Conservation (phyloP, 2,888 invertebrate species). For the Omphaloscelis lunosa region DNA sequence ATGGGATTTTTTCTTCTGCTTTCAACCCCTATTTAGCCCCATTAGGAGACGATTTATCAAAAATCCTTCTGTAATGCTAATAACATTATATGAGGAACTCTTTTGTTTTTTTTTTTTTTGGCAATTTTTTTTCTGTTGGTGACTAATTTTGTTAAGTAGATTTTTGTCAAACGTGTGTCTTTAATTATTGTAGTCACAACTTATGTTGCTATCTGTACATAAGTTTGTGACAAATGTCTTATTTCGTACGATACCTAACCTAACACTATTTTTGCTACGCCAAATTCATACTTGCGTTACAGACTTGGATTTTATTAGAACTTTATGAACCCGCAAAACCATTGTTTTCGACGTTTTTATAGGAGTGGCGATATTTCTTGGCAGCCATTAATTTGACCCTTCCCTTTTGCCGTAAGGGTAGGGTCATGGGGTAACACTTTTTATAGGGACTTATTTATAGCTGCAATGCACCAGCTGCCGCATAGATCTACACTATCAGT, state of each 20-base stretch:
- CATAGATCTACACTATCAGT: constrained; percentile 35
- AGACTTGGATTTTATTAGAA: neutral
- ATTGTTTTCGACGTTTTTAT: constrained; percentile 51
- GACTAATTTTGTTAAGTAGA: no score
- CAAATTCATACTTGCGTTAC: neutral
- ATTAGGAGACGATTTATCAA: no score
- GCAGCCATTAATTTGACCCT: constrained; percentile 59
- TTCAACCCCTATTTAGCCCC: no score
- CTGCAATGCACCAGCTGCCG: constrained; percentile 45
- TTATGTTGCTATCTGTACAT: neutral
- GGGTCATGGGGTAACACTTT: constrained; percentile 42
- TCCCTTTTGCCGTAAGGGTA: constrained; percentile 18
- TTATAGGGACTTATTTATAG: constrained; percentile 52
- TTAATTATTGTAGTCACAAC: neutral
- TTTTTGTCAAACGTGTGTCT: neutral
- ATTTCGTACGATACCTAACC: neutral
- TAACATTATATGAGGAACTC: no score
- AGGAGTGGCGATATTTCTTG: constrained; percentile 50
- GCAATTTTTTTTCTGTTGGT: no score
- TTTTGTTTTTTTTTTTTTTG: no score
- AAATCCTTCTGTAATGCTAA: no score
- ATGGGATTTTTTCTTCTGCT: no score
- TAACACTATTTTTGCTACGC: neutral
- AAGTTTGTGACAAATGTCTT: neutral
- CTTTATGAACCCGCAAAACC: constrained; percentile 20